phyloP scores from a whole-genome alignment of 2,888 invertebrate genomes.

The Polyommatus iphigenia region DNA sequence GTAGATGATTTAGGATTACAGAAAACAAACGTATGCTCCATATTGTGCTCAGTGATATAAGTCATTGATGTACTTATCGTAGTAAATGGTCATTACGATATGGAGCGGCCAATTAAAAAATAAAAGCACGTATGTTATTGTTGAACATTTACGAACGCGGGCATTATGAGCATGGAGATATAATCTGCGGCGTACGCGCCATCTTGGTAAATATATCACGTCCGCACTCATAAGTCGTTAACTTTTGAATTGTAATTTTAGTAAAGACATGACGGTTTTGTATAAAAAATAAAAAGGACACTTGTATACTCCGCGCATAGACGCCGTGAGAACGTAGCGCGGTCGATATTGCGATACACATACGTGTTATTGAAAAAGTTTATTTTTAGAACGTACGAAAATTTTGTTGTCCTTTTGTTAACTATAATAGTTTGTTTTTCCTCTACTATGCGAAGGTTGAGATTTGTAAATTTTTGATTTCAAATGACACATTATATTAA shows the following conservation, averaged over 20 bases:
- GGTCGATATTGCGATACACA: conserved; percentile 34
- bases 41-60: conserved; percentile 33
- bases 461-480: too few relatives aligned
- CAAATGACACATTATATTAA: too few relatives aligned
- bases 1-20: neutral
- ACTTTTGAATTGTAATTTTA: conserved; percentile 54
- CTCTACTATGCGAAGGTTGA: neutral
- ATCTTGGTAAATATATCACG: conserved; percentile 69
- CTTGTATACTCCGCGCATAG: conserved; percentile 52
- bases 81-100: conserved; percentile 36
- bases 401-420: neutral
- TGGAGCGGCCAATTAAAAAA: conserved; percentile 53
- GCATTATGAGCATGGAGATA: conserved; percentile 67
- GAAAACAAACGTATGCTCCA: neutral
- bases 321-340: conserved; percentile 59
- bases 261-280: conserved; percentile 57
- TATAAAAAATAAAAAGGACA: conserved; percentile 56
- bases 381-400: neutral
- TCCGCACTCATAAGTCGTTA: conserved; percentile 72
- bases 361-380: neutral
- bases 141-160: conserved; percentile 62
- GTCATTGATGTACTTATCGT: conserved; percentile 25
- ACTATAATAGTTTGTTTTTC: neutral
- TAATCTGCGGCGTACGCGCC: conserved; percentile 62
- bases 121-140: conserved; percentile 74